These are phyloP conservation scores for Patella vulgata DNA, from an alignment of 1,140 invertebrate genomes.

Conservation along the genomic window DNA sequence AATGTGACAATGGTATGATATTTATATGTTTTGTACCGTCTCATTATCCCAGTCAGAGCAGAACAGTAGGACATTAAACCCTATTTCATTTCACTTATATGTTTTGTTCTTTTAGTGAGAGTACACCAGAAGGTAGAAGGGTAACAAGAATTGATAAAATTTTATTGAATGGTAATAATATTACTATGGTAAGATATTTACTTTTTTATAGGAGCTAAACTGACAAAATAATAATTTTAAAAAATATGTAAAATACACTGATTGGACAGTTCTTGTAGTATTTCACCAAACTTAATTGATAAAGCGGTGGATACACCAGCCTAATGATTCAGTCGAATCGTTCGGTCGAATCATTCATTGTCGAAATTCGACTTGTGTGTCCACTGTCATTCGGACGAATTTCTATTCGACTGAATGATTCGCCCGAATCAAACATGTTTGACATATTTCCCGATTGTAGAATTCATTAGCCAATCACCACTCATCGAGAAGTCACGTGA, in stretches of 20 bases:
- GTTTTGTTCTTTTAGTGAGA: constrained; percentile 73
- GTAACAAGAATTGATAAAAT: constrained; percentile 98
- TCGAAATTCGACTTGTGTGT: background rate
- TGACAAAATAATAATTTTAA: background rate
- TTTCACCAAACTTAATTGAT: background rate
- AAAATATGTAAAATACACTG: background rate
- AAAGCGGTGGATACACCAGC: too few relatives aligned
- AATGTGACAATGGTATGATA: constrained; percentile 3
- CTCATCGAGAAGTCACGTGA: too few relatives aligned
- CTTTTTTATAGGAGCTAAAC: background rate
- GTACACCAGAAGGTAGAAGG: constrained; percentile 93
- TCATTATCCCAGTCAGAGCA: too few relatives aligned
- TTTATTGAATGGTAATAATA: constrained; percentile 98
- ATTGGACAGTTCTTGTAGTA: background rate
- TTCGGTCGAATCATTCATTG: background rate
- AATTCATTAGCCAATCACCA: too few relatives aligned
- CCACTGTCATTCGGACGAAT: too few relatives aligned
- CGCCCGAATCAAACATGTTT: too few relatives aligned
- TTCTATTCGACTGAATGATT: too few relatives aligned
- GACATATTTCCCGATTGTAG: too few relatives aligned
- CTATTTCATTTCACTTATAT: background rate
- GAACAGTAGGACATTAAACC: too few relatives aligned
- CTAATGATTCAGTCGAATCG: too few relatives aligned
- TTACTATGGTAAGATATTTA: constrained; percentile 88
- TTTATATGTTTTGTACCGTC: background rate